Evolutionary conservation across 1,140 invertebrate genomes (phyloP), one percentile per base, ranked within the genome.

Genomic region (Gonioctena quinquepunctata): DNA sequence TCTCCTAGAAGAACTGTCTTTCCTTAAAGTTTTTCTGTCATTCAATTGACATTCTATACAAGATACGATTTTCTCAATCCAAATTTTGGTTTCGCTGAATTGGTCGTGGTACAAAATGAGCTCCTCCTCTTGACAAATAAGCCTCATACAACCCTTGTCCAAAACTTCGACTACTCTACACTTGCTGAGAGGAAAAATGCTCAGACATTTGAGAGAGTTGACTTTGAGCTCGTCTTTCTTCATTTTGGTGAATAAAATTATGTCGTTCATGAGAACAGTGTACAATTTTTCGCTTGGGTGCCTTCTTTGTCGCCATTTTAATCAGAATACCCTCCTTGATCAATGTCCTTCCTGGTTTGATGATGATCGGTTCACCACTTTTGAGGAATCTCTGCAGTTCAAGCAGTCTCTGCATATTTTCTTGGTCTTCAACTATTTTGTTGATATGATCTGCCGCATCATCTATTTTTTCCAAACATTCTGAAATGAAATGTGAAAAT

Each of bases 401-500:
- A 13, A 93, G 81, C 73, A 93, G 84, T 76, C 88, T 88, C 80
- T 90, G 87, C 26, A 89, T 89, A 73, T 91, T 89, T 79, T 93
- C 91, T 74, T 92, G 90, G 71, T 93, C 90, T 69, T 88, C 86
- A 1, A 93, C 87, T 42, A 91, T 85, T 27, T 87, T 85, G 71
- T 93, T 92, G 22, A 93, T 92, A 75, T 93, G 91, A 1, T 83
- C 80, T 0, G 91, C 90, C 28, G 91, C 89, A 48, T 87, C 87
- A 78, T 90, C 88, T 42, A 93, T 87, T 83, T 91, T 87, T 63
- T 86, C 84, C 5, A 91, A 84, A 2, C 90, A 91, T 67, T 89
- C 91, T 89, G 73, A 4, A 60, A 73, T 66, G n/a, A n/a, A 42
- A 42, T 42, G 2, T 42, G 16, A n/a, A n/a, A n/a, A n/a, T n/a